phyloP scores from a whole-genome alignment of 30 jellyfish, hydroid and myxozoan genomes.

The Sanderia malayensis region DNA sequence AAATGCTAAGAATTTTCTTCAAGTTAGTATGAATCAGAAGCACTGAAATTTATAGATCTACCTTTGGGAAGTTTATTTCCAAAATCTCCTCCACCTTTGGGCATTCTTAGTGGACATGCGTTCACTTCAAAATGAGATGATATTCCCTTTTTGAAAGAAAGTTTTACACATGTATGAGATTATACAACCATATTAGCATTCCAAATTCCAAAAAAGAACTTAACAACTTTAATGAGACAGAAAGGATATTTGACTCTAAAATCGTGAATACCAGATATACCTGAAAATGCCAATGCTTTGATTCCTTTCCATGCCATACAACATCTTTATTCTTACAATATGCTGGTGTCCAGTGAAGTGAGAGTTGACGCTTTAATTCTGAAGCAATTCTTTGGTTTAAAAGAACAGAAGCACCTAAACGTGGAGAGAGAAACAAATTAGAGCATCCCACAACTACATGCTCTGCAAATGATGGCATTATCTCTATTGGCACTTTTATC shows the following conservation, averaged over 20 bases:
- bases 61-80: constrained; percentile 57
- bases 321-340: constrained; percentile 66
- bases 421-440: too few relatives aligned
- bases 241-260: background rate
- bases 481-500: too few relatives aligned
- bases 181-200: too few relatives aligned
- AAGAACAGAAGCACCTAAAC: constrained; percentile 70
- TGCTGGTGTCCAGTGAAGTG: constrained; percentile 78
- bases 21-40: too few relatives aligned
- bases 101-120: constrained; percentile 17
- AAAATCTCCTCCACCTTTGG: constrained; percentile 30
- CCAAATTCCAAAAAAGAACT: too few relatives aligned
- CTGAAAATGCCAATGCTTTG: constrained; percentile 72
- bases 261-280: background rate
- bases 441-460: too few relatives aligned
- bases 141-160: constrained; percentile 16
- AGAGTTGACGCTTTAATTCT: constrained; percentile 68
- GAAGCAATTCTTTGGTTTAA: constrained; percentile 77
- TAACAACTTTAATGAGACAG: too few relatives aligned
- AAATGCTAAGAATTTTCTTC: too few relatives aligned
- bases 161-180: background rate
- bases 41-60: too few relatives aligned
- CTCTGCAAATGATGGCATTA: too few relatives aligned
- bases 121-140: constrained; percentile 36
- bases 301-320: constrained; percentile 34